These are phyloP conservation scores for Catocala sponsa DNA, from an alignment of 2,888 invertebrate genomes.

Conservation along the genomic window DNA sequence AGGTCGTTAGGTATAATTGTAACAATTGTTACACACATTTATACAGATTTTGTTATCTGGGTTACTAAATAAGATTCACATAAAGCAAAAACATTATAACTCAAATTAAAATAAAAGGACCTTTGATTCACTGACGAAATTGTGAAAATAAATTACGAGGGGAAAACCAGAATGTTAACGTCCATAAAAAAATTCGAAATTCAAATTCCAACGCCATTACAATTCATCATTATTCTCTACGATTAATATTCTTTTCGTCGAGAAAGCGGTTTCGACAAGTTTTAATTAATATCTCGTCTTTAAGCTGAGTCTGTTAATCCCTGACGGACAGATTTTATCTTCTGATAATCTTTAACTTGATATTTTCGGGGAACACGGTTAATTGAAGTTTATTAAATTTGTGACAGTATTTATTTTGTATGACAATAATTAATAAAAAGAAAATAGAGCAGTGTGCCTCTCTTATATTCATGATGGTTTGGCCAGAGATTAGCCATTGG, in stretches of 20 bases:
- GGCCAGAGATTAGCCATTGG: no score
- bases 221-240: slow-evolving; percentile 8
- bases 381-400: no score
- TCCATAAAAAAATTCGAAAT: neutral
- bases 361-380: no score
- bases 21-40: no score
- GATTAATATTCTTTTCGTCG: slow-evolving; percentile 15
- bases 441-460: no score
- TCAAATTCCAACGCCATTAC: slow-evolving; percentile 10
- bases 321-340: slow-evolving; percentile 1
- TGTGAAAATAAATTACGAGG: neutral
- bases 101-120: neutral
- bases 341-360: neutral
- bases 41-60: no score
- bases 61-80: no score
- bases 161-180: neutral
- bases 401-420: no score
- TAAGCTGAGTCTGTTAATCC: slow-evolving; percentile 7
- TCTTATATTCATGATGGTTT: no score
- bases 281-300: slow-evolving; percentile 22
- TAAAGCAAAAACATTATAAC: no score
- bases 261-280: slow-evolving; percentile 18
- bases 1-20: no score
- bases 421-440: no score
- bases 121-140: neutral